Evolutionary conservation across 1,140 invertebrate species (phyloP).

Genomic region (Nebria ingens): DNA sequence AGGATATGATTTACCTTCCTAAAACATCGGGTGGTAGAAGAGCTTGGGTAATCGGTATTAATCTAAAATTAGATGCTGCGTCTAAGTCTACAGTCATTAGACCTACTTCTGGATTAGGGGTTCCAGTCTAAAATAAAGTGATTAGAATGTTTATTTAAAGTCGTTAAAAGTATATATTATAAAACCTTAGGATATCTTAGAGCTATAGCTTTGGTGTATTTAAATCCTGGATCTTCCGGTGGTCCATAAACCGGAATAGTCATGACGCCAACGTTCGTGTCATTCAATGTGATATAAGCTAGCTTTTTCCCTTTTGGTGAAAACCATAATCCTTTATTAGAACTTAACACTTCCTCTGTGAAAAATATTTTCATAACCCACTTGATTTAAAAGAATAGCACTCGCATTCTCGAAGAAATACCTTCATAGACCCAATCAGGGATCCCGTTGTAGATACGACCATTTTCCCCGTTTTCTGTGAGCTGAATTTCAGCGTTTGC

Average conservation of each 20-base stretch:
- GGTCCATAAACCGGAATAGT: conserved; percentile 54
- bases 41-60: conserved; percentile 1
- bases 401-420: conserved; percentile 25
- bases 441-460: conserved; percentile 59
- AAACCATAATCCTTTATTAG: conserved; percentile 82
- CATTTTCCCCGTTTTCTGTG: conserved; percentile 41
- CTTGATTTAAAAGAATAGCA: background rate
- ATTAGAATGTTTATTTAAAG: background rate
- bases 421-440: conserved; percentile 78
- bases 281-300: conserved; percentile 77
- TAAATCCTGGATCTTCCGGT: conserved; percentile 48
- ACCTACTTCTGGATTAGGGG: conserved; percentile 34
- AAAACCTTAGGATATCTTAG: conserved; percentile 81
- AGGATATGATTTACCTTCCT: conserved; percentile 3
- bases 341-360: conserved; percentile 82
- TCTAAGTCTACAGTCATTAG: conserved; percentile 33
- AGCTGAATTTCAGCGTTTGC: conserved; percentile 38
- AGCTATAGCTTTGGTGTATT: conserved; percentile 54
- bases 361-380: conserved; percentile 25
- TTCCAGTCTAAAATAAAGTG: conserved; percentile 32
- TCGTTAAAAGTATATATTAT: background rate
- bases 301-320: conserved; percentile 69
- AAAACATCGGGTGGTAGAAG: conserved; percentile 8
- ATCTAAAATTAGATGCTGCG: background rate
- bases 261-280: conserved; percentile 55